Base-by-base conservation (phyloP, 2,888 invertebrate genomes). In the Pollenia labialis region DNA sequence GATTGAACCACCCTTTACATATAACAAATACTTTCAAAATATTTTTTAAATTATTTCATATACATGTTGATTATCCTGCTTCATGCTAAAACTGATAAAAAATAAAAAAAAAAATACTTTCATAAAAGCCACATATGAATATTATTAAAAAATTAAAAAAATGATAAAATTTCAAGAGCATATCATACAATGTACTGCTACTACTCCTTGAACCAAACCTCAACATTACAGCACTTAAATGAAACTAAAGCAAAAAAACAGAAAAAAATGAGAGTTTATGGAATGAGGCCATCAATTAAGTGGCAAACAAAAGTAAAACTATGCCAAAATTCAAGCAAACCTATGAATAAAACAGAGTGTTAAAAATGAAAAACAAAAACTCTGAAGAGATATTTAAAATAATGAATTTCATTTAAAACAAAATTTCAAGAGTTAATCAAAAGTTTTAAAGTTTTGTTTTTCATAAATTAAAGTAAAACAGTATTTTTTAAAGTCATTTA, bases 221-320 rank as follows among this genome's bases (percentile, higher is more conserved):
- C 32, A 32, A 71, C 64, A 62, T 42, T 42, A 18, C 42, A 68
- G 14, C 10, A 23, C 0, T 40, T 40, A 46, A 40, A 18, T 32
- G 74, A 32, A 80, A 77, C 64, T 1, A 44, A 18, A 74, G 42
- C 46, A 64, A 56, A 18, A 48, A 80, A 46, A 48, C 10, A 12
- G 32, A 77, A 32, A 23, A 18, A 52, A 52, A 82, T 69, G 3
- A 69, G 16, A 69, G 68, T 75, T 60, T 52, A 68, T 68, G 81
- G 56, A 83, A 81, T 84, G 72, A 80, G 86, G 84, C 54, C 76
- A 81, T 87, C 60, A 68, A 76, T 81, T 56, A 81, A 81, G 77
- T 76, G 72, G 23, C 42, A 71, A 81, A 75, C 40, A 75, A 82
- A 81, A 71, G 44, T 42, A 56, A 81, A 68, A 80, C 60, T 68